phyloP scores from a whole-genome alignment of 1,140 invertebrate species.

The Samia ricini region DNA sequence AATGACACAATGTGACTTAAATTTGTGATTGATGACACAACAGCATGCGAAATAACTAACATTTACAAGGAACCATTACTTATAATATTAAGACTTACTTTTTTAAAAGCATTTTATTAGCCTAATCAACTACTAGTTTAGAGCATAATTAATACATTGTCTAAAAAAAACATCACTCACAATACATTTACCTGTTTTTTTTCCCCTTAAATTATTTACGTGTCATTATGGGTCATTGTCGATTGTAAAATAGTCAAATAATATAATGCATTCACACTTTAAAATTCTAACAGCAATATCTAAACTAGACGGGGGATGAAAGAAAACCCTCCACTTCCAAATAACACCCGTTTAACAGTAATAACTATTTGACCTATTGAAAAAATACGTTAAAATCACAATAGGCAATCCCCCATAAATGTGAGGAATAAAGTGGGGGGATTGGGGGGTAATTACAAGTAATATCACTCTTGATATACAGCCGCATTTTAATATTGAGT shows the following conservation, averaged over 20 bases:
- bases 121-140: slow-evolving; percentile 19
- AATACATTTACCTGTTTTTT: neutral
- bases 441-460: slow-evolving; percentile 32
- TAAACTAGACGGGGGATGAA: neutral
- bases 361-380: neutral
- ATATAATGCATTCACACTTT: no score
- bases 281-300: no score
- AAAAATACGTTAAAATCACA: slow-evolving; percentile 27
- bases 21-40: slow-evolving; percentile 31
- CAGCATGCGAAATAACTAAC: slow-evolving; percentile 38
- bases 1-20: slow-evolving; percentile 61
- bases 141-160: slow-evolving; percentile 11
- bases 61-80: slow-evolving; percentile 31
- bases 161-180: slow-evolving; percentile 1
- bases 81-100: slow-evolving; percentile 6
- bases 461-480: slow-evolving; percentile 53
- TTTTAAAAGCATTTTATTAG: slow-evolving; percentile 18
- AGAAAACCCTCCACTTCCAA: neutral
- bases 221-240: neutral
- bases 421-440: neutral
- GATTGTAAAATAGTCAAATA: no score
- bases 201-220: neutral
- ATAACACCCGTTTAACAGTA: neutral
- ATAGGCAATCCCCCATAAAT: slow-evolving; percentile 21
- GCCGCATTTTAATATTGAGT: slow-evolving; percentile 34